Evolutionary conservation across 2,797 vertebrate species (phyloP), one percentile per base, ranked within the genome.

Genomic region (Channa striata): DNA sequence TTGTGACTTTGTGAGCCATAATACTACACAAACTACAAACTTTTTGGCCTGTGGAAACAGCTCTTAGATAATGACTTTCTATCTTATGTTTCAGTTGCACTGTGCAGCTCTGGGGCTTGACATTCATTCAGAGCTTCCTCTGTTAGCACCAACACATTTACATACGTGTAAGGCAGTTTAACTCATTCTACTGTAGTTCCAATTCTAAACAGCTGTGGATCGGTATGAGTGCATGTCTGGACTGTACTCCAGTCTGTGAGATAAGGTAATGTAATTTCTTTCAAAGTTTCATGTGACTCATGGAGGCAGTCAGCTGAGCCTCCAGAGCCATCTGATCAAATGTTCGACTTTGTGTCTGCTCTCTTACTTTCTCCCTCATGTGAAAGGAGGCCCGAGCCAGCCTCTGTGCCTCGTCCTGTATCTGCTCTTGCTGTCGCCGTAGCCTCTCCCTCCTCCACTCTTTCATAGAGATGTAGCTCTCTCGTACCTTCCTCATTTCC

Each of bases 321-420:
- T 95, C 90, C 67, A 82, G 74, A 0, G 80, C 91, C 93, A 90
- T 88, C 59, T 74, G 89, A 69, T 92, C 78, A 47, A 94, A 95
- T 47, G 88, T 89, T 3, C 89, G 80, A 5, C 78, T 66, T 52
- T 59, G 42, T 0, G 83, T 94, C 39, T 89, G 85, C 68, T 90
- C 83, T 59, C 90, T 87, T 57, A 89, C 89, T 8, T 77, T 51
- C 37, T 95, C 93, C 74, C 93, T 91, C 90, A 94, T 80, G 57
- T 91, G 87, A 62, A 91, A 93, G 59, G 93, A 94, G 59, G 93
- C 91, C n/a, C 61, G 52, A 0, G 91, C 90, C 57, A 81, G 78
- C 54, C 82, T 89, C 19, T 86, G 91, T 2, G 91, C 91, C 67
- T 93, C 91, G 83, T 93, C 89, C 33, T 87, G 87, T 1, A 84